phyloP scores from a whole-genome alignment of 2,888 invertebrate genomes.

The Prosapia bicincta region DNA sequence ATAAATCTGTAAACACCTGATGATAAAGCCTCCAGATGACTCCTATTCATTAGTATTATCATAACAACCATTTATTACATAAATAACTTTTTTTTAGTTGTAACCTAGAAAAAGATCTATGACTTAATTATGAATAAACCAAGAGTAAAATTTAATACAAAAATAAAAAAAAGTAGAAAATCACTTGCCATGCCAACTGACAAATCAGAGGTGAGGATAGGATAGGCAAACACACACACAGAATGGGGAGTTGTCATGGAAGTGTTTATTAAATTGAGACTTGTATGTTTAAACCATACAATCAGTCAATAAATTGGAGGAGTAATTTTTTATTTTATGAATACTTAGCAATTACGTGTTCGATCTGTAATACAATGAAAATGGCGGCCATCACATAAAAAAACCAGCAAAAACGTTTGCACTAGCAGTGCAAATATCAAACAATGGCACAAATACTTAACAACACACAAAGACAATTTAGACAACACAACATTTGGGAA shows the following conservation, averaged over 20 bases:
- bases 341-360: neutral
- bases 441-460: constrained; percentile 14
- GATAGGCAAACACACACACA: constrained; percentile 39
- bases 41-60: neutral
- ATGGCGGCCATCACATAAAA: neutral
- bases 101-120: neutral
- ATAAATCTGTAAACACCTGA: too few species aligned
- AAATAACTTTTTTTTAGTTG: neutral
- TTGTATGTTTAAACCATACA: neutral
- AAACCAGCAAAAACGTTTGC: neutral
- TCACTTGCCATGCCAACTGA: constrained; percentile 30
- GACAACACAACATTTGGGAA: constrained; percentile 22
- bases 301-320: too few species aligned
- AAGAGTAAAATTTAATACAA: constrained; percentile 20
- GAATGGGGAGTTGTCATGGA: constrained; percentile 50
- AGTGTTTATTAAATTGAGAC: constrained; percentile 38
- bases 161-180: constrained; percentile 22
- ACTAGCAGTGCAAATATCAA: neutral
- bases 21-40: neutral
- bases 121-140: constrained; percentile 11
- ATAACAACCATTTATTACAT: neutral
- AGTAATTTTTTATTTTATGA: neutral
- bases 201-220: constrained; percentile 30
- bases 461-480: constrained; percentile 23
- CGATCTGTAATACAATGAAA: too few species aligned